These are phyloP conservation scores for Poecilia picta DNA, from an alignment of 2,797 vertebrate genomes.

Conservation along the genomic window DNA sequence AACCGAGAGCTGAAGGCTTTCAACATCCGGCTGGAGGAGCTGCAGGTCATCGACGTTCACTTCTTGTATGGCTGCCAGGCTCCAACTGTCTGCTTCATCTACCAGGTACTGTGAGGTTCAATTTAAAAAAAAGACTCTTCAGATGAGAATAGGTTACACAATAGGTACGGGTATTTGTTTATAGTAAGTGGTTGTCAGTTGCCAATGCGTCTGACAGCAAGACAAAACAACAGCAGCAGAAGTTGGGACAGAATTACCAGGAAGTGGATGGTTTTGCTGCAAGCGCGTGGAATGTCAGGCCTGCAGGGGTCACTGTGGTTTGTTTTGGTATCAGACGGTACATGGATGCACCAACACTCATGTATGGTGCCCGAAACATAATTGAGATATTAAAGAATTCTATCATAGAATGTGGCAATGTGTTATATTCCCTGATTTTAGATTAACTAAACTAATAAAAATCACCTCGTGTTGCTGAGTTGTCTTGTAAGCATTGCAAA, in stretches of 20 bases:
- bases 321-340: neutral
- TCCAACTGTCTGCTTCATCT: conserved; percentile 98
- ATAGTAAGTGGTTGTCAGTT: neutral
- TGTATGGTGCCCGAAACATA: too few species aligned
- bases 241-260: neutral
- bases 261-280: neutral
- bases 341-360: neutral
- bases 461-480: too few species aligned
- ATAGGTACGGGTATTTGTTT: neutral
- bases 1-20: conserved; percentile 98
- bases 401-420: too few species aligned
- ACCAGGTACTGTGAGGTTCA: conserved; percentile 84
- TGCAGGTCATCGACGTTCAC: conserved; percentile 98
- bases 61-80: conserved; percentile 96
- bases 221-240: neutral
- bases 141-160: neutral
- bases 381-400: too few species aligned
- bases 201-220: neutral
- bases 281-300: neutral
- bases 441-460: too few species aligned
- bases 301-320: neutral
- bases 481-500: neutral
- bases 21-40: conserved; percentile 96
- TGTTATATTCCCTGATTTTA: too few species aligned
- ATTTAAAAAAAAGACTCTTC: neutral